phyloP scores from a whole-genome alignment of 2,888 invertebrate species.

The Latheticus oryzae region DNA sequence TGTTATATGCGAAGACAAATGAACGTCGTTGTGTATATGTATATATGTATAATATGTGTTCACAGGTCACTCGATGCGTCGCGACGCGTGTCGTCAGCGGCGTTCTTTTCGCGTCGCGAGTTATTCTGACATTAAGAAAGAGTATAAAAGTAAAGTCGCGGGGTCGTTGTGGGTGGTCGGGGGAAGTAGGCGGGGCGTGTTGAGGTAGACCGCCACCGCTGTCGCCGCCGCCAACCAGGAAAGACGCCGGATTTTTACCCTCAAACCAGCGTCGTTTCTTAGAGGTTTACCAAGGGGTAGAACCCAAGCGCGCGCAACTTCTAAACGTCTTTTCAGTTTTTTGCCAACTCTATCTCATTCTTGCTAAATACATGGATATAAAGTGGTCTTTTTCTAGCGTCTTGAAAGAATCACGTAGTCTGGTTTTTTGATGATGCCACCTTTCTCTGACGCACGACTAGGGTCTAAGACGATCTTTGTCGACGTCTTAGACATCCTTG shows the following conservation, averaged over 20 bases:
- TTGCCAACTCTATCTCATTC: slow-evolving; percentile 50
- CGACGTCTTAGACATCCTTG: slow-evolving; percentile 51
- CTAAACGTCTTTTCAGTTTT: slow-evolving; percentile 62
- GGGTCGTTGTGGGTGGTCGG: slow-evolving; percentile 57
- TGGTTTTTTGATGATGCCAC: slow-evolving; percentile 43
- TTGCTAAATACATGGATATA: background rate
- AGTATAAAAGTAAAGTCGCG: slow-evolving; percentile 63
- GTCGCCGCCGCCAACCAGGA: slow-evolving; percentile 67
- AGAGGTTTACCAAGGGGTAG: slow-evolving; percentile 66
- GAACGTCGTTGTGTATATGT: no score
- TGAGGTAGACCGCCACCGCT: slow-evolving; percentile 68
- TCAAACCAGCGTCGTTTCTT: slow-evolving; percentile 68
- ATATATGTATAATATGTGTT: no score
- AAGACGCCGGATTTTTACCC: slow-evolving; percentile 68
- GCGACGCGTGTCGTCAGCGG: slow-evolving; percentile 35
- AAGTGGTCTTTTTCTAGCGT: slow-evolving; percentile 45
- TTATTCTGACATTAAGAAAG: slow-evolving; percentile 66
- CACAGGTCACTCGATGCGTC: slow-evolving; percentile 24
- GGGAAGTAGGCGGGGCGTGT: slow-evolving; percentile 65
- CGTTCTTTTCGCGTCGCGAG: slow-evolving; percentile 65
- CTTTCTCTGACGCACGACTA: slow-evolving; percentile 39
- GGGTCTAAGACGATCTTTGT: slow-evolving; percentile 41
- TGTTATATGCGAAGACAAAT: no score
- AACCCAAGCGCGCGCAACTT: slow-evolving; percentile 63
- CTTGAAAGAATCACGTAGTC: slow-evolving; percentile 49